Percentiles rank a stretch among this genome's conserved stretches.
Evolutionary conservation across 2,888 invertebrate species (phyloP).

Genomic region (Xestia c-nigrum): DNA sequence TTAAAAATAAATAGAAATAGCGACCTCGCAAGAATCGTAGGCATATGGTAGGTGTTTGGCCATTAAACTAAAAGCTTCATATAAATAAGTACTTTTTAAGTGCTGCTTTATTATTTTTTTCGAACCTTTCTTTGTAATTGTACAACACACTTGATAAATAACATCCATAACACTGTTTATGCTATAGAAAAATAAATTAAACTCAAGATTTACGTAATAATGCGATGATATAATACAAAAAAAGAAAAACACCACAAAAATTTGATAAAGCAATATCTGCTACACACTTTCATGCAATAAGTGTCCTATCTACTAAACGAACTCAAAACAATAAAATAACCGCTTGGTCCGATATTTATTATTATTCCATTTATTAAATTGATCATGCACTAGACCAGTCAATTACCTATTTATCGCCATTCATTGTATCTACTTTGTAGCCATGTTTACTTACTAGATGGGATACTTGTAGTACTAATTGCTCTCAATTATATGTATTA

Average conservation of each 20-base stretch:
- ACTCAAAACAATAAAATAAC: constrained; percentile 20
- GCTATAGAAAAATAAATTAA: neutral
- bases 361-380: constrained; percentile 32
- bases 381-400: constrained; percentile 19
- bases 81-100: constrained; percentile 33
- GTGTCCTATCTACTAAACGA: constrained; percentile 31
- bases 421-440: constrained; percentile 5
- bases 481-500: constrained; percentile 46
- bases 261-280: constrained; percentile 17
- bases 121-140: constrained; percentile 34
- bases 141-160: constrained; percentile 5
- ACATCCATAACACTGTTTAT: neutral
- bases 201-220: neutral
- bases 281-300: constrained; percentile 9
- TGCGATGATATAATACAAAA: neutral
- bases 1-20: constrained; percentile 10
- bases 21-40: constrained; percentile 6
- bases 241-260: neutral
- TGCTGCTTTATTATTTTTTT: constrained; percentile 25
- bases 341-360: constrained; percentile 20
- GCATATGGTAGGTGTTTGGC: constrained; percentile 20
- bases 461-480: constrained; percentile 36
- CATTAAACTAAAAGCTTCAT: constrained; percentile 49
- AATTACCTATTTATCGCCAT: constrained; percentile 38
- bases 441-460: constrained; percentile 33